Base-by-base conservation (phyloP, 2,113 vertebrate genomes). In the Fregata magnificens region DNA sequence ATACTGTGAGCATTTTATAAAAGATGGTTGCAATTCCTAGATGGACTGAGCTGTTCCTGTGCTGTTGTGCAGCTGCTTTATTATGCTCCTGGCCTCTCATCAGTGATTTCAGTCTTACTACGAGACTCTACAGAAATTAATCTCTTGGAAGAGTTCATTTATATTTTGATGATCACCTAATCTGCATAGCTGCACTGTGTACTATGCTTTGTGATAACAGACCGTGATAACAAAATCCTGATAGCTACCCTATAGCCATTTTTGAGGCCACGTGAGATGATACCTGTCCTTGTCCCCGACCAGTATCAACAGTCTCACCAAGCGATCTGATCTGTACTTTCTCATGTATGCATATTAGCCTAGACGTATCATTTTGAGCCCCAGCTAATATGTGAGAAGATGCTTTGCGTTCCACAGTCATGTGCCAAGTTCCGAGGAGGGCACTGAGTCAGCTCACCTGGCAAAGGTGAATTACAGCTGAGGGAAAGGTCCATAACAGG, bases 61-160 rank as follows among this genome's bases (percentile, higher is more conserved):
- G 74, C 62, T 81, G 45, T 65, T 93, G n/a, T 83, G 78, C 70
- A 94, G 82, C 73, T 90, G 72, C 53, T 82, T 91, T 85, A 65
- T 80, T 90, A 69, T 36, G 55, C 67, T 93, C 28, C 71, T 81
- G 76, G 62, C 63, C 63, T 82, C 76, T 95, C 74, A 62, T 70
- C 67, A 55, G 70, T 62, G 55, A 92, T 83, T 93, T 88, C 67
- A 62, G 67, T 47, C 45, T 81, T 79, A 76, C 67, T 47, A 11
- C 50, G 47, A 95, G 58, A 69, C 58, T 90, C 76, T n/a, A 69
- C 55, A 77, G 65, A 96, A 95, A 93, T 91, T 72, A 80, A 88
- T 94, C 53, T 92, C 67, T 73, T 53, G 38, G 40, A 90, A 72
- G 85, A 72, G 45, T 69, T 79, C 7, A 69, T 91, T 94, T 82